Base-by-base conservation (phyloP, 2,113 vertebrate species). In the Takifugu bimaculatus region DNA sequence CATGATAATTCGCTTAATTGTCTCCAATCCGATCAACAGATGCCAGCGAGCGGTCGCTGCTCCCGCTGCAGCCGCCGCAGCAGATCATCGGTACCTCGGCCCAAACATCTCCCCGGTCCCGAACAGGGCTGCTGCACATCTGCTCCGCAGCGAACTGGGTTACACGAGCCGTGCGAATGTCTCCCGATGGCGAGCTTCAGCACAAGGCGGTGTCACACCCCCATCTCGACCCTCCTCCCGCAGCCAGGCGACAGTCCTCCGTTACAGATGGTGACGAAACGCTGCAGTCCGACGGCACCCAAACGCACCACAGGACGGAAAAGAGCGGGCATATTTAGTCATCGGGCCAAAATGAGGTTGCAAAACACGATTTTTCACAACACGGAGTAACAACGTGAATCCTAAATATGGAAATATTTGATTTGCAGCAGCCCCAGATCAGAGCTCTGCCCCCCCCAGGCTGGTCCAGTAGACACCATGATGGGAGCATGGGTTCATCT, bases 21-120 rank as follows among this genome's bases (percentile, higher is more conserved):
- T 73, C 57, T 85, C 76, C 74, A 51, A 81, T 82, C 78, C 75
- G 60, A 81, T 87, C 78, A 83, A 82, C 84, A 85, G 81, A 85
- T 83, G 79, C 50, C 20, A 57, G 13, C 25, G 63, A 54, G 72
- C 57, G 44, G 43, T 26, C 13, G 2, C 63, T 76, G 52, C 74
- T 75, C 68, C 39, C 5, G 65, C 66, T 54, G 82, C 72, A 27
- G 75, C 13, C 4, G 54, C 69, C 32, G 60, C 63, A 39, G 44
- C 25, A 15, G 32, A 50, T 52, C 72, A 63, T 27, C 2, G 68
- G 52, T 63, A 25, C 70, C 7, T 55, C 59, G 25, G 59, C 44
- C 48, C 15, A 53, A 54, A 65, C 84, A 78, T 82, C 65, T 42
- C 43, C 65, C 39, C 1, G 39, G 57, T 61, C 70, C 70, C 70